A percentile compares a stretch with the other conserved stretches of the same genome.
phyloP scores from a whole-genome alignment of 2,888 invertebrate genomes.

The Sarcophaga carnaria region DNA sequence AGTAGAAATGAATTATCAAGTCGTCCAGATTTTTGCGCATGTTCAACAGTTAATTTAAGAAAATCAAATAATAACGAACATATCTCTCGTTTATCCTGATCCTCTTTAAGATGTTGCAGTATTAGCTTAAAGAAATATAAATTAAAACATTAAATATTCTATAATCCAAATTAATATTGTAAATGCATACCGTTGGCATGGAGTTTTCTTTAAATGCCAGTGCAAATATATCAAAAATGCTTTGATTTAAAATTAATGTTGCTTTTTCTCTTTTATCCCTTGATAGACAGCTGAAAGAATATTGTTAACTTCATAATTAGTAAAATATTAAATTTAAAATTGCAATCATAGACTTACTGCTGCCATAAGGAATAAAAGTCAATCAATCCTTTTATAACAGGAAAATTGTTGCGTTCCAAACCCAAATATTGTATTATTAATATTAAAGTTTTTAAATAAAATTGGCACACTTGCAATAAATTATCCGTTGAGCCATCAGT shows the following conservation, averaged over 20 bases:
- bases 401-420: conserved; percentile 2
- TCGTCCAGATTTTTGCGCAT: neutral
- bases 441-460: conserved; percentile 57
- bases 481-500: neutral
- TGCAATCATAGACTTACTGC: conserved; percentile 47
- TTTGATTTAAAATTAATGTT: conserved; percentile 10
- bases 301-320: neutral
- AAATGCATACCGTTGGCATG: conserved; percentile 30
- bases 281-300: conserved; percentile 30
- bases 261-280: conserved; percentile 1
- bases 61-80: conserved; percentile 48
- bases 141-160: neutral
- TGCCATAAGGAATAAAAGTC: conserved; percentile 42
- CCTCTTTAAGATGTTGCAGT: conserved; percentile 40
- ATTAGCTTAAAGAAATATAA: conserved; percentile 15
- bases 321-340: neutral
- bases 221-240: conserved; percentile 40
- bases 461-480: conserved; percentile 49
- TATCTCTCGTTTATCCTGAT: conserved; percentile 21
- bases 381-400: conserved; percentile 41
- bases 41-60: conserved; percentile 31
- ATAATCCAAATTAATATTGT: too few relatives aligned
- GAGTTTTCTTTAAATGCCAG: neutral
- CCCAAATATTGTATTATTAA: conserved; percentile 30
- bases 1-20: neutral